phyloP scores from a whole-genome alignment of 1,140 invertebrate species.

The Hermetia illucens region DNA sequence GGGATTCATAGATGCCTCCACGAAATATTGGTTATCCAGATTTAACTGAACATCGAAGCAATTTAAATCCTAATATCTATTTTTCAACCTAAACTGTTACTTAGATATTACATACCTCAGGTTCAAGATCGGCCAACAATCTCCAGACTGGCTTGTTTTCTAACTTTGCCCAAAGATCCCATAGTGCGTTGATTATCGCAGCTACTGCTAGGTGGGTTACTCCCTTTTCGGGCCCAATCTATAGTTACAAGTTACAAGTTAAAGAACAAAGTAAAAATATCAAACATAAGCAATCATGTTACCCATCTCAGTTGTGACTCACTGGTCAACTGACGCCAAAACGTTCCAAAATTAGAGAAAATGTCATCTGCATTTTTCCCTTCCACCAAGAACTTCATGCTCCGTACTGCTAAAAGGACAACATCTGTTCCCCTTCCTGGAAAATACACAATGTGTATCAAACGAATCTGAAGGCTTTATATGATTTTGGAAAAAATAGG shows the following conservation, averaged over 20 bases:
- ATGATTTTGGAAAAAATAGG: background rate
- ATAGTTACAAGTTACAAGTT: constrained; percentile 1
- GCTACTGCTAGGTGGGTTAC: constrained; percentile 59
- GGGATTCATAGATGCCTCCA: too few species aligned
- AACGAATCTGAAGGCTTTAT: background rate
- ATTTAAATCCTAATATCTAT: too few species aligned
- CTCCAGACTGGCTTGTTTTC: constrained; percentile 80
- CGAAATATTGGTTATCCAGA: too few species aligned
- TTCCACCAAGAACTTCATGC: constrained; percentile 51
- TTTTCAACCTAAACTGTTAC: too few species aligned
- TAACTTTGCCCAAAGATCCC: constrained; percentile 80
- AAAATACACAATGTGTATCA: background rate
- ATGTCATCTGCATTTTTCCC: constrained; percentile 50
- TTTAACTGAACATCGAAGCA: too few species aligned
- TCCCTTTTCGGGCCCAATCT: constrained; percentile 87
- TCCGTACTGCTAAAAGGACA: constrained; percentile 57
- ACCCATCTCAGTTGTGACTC: constrained; percentile 87
- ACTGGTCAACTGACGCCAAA: constrained; percentile 69
- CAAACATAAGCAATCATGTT: constrained; percentile 15
- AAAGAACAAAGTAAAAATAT: background rate
- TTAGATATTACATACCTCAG: too few species aligned
- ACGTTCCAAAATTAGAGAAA: constrained; percentile 57
- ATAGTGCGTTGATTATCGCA: constrained; percentile 75
- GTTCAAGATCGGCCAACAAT: constrained; percentile 64
- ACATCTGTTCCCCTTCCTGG: constrained; percentile 66